A percentile compares a stretch with the other conserved stretches of the same genome.
phyloP scores from a whole-genome alignment of 2,113 vertebrate species.

The Callospermophilus lateralis region DNA sequence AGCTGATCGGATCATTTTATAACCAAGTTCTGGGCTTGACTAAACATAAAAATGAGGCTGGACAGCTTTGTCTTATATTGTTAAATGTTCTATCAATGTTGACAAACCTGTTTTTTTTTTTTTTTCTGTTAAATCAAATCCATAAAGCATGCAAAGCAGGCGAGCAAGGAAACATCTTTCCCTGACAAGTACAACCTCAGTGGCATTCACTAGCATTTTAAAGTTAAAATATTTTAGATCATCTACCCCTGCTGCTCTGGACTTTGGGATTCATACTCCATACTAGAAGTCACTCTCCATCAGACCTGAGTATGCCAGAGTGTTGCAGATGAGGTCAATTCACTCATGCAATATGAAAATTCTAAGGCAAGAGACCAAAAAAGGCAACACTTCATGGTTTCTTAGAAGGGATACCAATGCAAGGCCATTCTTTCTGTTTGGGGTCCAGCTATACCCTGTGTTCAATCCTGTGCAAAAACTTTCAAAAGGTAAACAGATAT shows the following conservation, averaged over 20 bases:
- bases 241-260: background rate
- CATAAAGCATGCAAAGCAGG: constrained; percentile 40
- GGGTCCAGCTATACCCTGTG: background rate
- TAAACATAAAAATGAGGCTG: constrained; percentile 38
- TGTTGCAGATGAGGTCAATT: background rate
- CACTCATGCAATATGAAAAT: background rate
- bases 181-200: background rate
- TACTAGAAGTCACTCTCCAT: background rate
- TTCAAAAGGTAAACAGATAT: constrained; percentile 15
- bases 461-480: background rate
- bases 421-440: background rate
- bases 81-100: constrained; percentile 60
- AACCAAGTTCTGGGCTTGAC: constrained; percentile 50
- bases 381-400: background rate
- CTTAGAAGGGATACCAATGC: background rate
- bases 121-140: background rate
- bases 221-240: constrained; percentile 36
- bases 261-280: background rate
- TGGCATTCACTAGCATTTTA: background rate
- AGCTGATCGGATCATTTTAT: background rate
- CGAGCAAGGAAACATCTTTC: background rate
- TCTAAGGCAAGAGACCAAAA: background rate
- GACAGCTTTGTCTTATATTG: background rate
- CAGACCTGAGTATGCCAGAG: background rate
- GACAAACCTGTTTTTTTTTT: background rate